A percentile compares a stretch with the other conserved stretches of the same genome.
Evolutionary conservation across 1,140 invertebrate genomes (phyloP).

Genomic region (Hyphantria cunea): DNA sequence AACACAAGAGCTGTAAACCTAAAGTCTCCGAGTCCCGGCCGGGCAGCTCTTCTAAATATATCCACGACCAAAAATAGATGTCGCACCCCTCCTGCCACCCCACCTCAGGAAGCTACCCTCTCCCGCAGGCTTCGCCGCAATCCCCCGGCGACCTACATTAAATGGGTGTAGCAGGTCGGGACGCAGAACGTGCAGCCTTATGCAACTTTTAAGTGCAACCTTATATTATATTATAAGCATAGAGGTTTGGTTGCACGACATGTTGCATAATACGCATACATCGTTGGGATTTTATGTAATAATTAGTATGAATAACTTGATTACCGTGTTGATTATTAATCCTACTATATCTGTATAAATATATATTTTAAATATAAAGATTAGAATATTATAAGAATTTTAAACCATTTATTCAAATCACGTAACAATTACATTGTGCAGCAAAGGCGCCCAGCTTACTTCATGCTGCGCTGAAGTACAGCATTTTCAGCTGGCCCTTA

Average conservation of each 20-base stretch:
- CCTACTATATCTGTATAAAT: no score
- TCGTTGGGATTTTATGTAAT: no score
- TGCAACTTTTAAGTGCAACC: neutral
- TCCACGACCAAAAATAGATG: conserved; percentile 56
- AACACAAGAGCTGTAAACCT: conserved; percentile 14
- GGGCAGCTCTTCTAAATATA: conserved; percentile 62
- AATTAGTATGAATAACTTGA: no score
- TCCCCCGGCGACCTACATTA: conserved; percentile 34
- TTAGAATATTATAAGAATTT: no score
- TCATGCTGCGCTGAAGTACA: no score
- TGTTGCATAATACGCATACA: neutral
- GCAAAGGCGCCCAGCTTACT: no score
- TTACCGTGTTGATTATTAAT: no score
- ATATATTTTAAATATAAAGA: no score
- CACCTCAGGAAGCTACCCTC: conserved; percentile 8
- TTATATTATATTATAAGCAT: neutral
- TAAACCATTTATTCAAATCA: no score
- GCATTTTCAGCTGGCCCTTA: no score
- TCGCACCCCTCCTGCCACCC: conserved; percentile 9
- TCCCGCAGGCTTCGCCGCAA: conserved; percentile 6
- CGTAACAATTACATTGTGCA: no score
- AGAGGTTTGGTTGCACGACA: neutral
- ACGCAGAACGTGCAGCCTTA: neutral
- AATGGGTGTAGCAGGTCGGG: conserved; percentile 13
- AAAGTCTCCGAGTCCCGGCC: conserved; percentile 37